Conservation (phyloP, 2,888 invertebrate species). For the Meteorus cinctellus region DNA sequence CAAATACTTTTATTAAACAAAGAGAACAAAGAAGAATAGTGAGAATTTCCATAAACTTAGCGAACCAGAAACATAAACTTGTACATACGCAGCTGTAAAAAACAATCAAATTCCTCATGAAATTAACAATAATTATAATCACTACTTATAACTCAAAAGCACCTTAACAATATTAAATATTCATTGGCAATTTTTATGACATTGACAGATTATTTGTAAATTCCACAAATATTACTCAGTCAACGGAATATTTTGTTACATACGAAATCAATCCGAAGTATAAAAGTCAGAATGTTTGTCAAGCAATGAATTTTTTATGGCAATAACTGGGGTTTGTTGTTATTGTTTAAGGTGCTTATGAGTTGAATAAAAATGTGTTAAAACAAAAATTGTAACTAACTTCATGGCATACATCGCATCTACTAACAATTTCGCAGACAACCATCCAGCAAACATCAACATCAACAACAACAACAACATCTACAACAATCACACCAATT, state of each 20-base stretch:
- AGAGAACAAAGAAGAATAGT: background rate
- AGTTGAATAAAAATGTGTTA: background rate
- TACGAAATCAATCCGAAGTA: too few relatives aligned
- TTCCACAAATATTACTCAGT: too few relatives aligned
- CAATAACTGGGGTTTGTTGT: background rate
- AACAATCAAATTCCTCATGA: background rate
- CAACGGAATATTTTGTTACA: too few relatives aligned
- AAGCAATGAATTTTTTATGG: background rate
- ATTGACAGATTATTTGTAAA: too few relatives aligned
- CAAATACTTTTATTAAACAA: background rate
- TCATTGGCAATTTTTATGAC: too few relatives aligned
- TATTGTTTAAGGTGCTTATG: background rate
- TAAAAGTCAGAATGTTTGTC: background rate
- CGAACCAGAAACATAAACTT: background rate
- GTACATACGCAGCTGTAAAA: background rate
- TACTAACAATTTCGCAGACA: constrained; percentile 73
- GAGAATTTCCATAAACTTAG: background rate
- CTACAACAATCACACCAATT: constrained; percentile 45
- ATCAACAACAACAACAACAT: constrained; percentile 56
- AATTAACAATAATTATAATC: background rate
- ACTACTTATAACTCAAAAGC: background rate
- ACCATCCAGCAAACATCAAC: constrained; percentile 58
- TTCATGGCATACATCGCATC: constrained; percentile 70
- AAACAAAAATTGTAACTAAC: constrained; percentile 65
- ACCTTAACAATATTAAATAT: background rate